These are phyloP conservation scores for Phymanthus crucifer DNA, from an alignment of 92 coral and sea anemone species.

Conservation along the genomic window DNA sequence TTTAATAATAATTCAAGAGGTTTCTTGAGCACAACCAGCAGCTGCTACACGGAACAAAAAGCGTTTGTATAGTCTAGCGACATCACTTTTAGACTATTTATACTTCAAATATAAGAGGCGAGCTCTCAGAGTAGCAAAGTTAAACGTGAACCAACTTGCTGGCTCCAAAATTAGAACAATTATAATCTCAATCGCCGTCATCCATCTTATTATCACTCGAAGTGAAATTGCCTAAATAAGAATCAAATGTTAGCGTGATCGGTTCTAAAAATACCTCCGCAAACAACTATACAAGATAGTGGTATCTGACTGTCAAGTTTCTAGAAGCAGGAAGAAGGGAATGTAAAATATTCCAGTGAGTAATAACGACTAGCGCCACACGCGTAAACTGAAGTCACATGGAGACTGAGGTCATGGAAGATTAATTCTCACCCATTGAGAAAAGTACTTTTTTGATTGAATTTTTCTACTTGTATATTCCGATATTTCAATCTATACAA, in stretches of 20 bases:
- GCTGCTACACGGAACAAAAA: background rate
- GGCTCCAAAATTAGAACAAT: background rate
- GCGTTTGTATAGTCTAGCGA: background rate
- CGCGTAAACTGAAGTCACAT: background rate
- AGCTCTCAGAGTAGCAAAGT: background rate
- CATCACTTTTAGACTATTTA: background rate
- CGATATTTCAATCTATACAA: background rate
- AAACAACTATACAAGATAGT: background rate
- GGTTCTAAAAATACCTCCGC: background rate
- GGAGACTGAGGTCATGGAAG: constrained; percentile 1
- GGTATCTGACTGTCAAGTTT: background rate
- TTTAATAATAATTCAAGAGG: background rate
- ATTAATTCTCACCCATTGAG: background rate
- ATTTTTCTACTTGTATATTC: background rate
- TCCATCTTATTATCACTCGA: background rate
- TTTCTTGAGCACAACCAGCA: background rate
- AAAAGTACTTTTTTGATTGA: background rate
- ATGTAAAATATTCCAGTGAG: background rate
- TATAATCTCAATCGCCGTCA: background rate
- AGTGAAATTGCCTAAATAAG: background rate
- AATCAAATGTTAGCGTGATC: background rate
- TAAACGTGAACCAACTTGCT: background rate
- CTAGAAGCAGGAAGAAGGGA: too few species aligned
- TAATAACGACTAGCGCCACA: background rate
- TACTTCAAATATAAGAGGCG: background rate